Evolutionary conservation across 1,140 invertebrate species (phyloP).

Genomic region (Trichonephila clavipes): DNA sequence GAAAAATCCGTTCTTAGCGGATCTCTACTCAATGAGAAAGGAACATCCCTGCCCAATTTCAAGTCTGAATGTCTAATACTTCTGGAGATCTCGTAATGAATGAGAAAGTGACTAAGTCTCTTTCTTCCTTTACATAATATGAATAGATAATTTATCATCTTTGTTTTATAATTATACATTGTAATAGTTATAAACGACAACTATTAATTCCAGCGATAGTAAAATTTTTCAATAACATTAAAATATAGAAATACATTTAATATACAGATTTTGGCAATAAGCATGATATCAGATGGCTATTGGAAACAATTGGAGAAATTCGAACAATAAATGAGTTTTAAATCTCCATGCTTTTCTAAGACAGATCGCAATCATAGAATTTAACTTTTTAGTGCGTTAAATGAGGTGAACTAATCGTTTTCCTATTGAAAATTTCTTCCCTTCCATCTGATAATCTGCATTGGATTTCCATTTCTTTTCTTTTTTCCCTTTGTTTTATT

Average conservation of each 20-base stretch:
- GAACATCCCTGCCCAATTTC: too few relatives aligned
- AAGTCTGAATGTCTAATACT: too few relatives aligned
- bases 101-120: too few relatives aligned
- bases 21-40: too few relatives aligned
- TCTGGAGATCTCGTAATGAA: too few relatives aligned
- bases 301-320: background rate
- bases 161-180: too few relatives aligned
- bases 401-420: constrained; percentile 23
- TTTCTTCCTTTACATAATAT: too few relatives aligned
- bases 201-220: background rate
- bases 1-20: too few relatives aligned
- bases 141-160: too few relatives aligned
- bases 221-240: constrained; percentile 7
- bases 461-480: constrained; percentile 1
- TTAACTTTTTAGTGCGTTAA: background rate
- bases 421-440: background rate
- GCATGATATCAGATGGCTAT: background rate
- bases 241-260: too few relatives aligned
- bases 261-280: background rate
- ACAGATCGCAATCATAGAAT: background rate
- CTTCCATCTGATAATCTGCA: background rate
- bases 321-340: background rate
- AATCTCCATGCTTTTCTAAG: background rate
- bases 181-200: too few relatives aligned
- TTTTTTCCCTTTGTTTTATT: background rate